phyloP scores from a whole-genome alignment of 2,797 vertebrate genomes.

The Aulostomus chinensis region DNA sequence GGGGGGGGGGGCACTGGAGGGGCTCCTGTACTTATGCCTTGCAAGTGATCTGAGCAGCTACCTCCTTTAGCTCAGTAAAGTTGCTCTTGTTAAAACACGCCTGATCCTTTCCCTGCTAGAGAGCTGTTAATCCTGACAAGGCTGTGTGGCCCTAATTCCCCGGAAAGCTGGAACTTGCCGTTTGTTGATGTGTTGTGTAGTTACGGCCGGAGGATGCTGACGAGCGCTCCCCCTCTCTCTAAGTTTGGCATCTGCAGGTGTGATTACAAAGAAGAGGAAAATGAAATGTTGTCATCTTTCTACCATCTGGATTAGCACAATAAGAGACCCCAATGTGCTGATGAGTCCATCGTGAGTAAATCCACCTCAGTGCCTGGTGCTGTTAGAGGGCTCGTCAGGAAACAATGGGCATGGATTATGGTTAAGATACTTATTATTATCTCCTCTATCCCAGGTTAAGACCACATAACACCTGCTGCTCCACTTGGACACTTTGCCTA shows the following conservation, averaged over 20 bases:
- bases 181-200: constrained; percentile 45
- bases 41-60: constrained; percentile 44
- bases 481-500: constrained; percentile 43
- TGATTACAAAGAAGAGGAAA: too few species aligned
- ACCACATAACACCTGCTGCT: constrained; percentile 61
- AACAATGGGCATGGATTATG: constrained; percentile 66
- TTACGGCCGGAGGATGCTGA: constrained; percentile 10
- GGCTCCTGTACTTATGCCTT: constrained; percentile 15
- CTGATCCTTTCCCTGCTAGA: constrained; percentile 45
- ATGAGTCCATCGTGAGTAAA: constrained; percentile 29
- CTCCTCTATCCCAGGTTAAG: constrained; percentile 61
- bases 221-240: not conserved
- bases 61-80: constrained; percentile 26
- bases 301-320: not conserved
- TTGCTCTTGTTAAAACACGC: constrained; percentile 63
- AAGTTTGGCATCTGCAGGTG: too few species aligned
- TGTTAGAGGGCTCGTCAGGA: constrained; percentile 20
- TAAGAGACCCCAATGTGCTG: constrained; percentile 13
- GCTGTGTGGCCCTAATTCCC: constrained; percentile 46
- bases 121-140: constrained; percentile 53
- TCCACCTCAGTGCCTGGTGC: constrained; percentile 22
- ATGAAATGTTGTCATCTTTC: not conserved
- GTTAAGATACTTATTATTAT: constrained; percentile 74
- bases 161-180: constrained; percentile 40
- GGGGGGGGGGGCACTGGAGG: not conserved